Base-by-base conservation (phyloP, 2,888 invertebrate species). In the Chamaedrilus cognettii region DNA sequence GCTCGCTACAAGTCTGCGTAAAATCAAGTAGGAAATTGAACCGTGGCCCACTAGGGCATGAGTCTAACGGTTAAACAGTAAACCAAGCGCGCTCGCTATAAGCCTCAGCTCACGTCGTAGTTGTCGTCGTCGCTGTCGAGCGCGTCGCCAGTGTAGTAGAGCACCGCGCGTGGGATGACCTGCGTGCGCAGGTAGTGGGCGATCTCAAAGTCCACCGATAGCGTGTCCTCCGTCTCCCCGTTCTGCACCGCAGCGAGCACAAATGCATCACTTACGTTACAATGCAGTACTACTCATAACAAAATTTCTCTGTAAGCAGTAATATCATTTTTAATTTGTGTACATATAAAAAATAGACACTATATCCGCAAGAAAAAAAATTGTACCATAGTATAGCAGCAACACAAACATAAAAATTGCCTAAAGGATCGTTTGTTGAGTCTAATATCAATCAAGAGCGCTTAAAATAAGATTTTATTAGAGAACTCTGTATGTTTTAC, bases 91-190 rank as follows among this genome's bases (percentile, higher is more conserved):
- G 42, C 7, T 42, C 7, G 42, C 42, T 11, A 11, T 11, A 11
- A 42, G 7, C 42, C 7, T 7, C 7, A 19, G 7, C 42, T 42
- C 19, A 42, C 42, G 42, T 42, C 42, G 42, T 11, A 42, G 1
- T 60, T 42, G n/a, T 42, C 64, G 26, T 66, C 77, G 56, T 80
- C 80, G 64, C 76, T 77, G 67, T 83, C 82, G 57, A 82, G 71
- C 2, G 80, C 82, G 70, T 92, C 91, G 80, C 98, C 98, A 70
- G 98, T 98, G 86, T 90, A 99, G 82, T 94, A 96, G 58, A 98
- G 88, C 61, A 97, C 93, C 67, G 98, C 98, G 82, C 94, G 90
- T 26, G 98, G 96, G 72, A 99, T 91, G 74, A 99, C 91, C 74
- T 96, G 89, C 85, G 98, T 97, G 77, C 60, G 60, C 42, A 60